Evolutionary conservation across 1,140 invertebrate genomes (phyloP).

Genomic region (Drosophila rhopaloa): DNA sequence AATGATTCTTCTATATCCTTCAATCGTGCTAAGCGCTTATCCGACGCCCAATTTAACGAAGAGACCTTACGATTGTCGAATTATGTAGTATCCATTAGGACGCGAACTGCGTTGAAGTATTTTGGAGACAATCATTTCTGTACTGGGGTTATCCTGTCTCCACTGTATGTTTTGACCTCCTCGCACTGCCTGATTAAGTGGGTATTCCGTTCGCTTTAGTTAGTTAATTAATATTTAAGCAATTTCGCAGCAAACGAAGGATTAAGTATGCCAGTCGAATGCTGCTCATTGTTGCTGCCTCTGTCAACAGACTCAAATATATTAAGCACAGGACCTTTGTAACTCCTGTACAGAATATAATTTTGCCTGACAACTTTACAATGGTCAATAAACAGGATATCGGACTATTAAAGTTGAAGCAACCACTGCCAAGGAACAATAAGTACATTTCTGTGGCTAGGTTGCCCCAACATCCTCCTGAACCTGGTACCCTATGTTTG

Average conservation of each 20-base stretch:
- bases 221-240: neutral
- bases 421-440: slow-evolving; percentile 2
- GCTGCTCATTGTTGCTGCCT: slow-evolving; percentile 41
- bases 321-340: neutral
- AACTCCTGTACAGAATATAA: slow-evolving; percentile 5
- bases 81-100: slow-evolving; percentile 51
- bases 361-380: slow-evolving; percentile 42
- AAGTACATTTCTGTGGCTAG: slow-evolving; percentile 2
- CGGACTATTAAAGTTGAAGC: neutral
- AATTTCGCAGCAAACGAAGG: slow-evolving; percentile 18
- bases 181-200: slow-evolving; percentile 44
- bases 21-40: neutral
- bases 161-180: slow-evolving; percentile 25
- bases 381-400: slow-evolving; percentile 46
- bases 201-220: neutral
- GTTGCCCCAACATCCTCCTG: neutral
- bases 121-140: slow-evolving; percentile 67
- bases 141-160: slow-evolving; percentile 33
- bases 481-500: neutral
- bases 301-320: slow-evolving; percentile 35
- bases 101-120: slow-evolving; percentile 13
- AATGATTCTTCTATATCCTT: neutral
- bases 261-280: neutral
- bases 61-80: neutral
- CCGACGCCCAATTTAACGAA: neutral